These are phyloP conservation scores for Pelobates fuscus DNA, from an alignment of 2,113 vertebrate genomes.

Conservation along the genomic window DNA sequence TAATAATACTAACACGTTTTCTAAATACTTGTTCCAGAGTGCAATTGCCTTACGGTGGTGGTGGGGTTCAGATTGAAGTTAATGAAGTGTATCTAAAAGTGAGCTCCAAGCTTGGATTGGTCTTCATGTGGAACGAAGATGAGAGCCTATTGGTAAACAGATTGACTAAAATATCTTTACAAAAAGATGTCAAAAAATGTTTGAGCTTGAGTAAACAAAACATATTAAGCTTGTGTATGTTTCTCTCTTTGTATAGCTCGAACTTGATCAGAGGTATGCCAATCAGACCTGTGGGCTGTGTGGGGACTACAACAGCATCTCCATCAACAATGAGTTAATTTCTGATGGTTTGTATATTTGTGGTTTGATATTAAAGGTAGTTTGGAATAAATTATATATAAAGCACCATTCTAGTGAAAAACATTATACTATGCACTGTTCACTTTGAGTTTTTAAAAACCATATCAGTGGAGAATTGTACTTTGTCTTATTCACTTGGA, in stretches of 20 bases:
- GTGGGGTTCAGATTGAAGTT: slow-evolving; percentile 69
- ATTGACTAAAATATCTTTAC: no score
- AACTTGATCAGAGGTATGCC: slow-evolving; percentile 65
- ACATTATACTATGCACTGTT: no score
- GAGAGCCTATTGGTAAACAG: slow-evolving; percentile 79
- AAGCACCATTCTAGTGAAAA: no score
- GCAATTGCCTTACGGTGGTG: slow-evolving; percentile 61
- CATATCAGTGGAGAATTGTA: no score
- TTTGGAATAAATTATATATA: no score
- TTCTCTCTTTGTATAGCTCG: slow-evolving; percentile 59
- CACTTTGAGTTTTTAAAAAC: no score
- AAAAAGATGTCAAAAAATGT: no score
- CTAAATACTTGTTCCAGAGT: slow-evolving; percentile 61
- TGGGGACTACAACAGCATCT: slow-evolving; percentile 66
- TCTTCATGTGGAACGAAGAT: slow-evolving; percentile 77
- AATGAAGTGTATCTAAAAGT: slow-evolving; percentile 66
- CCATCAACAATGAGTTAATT: slow-evolving; percentile 63
- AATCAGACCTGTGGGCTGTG: slow-evolving; percentile 66
- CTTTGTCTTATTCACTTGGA: no score
- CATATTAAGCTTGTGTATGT: no score
- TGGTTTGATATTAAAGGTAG: no score
- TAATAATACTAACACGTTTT: background rate
- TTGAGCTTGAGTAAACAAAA: no score
- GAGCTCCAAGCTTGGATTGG: slow-evolving; percentile 72
- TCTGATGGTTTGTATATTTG: slow-evolving; percentile 59